Evolutionary conservation across 2,797 vertebrate species (phyloP), one percentile per base, ranked within the genome.

Genomic region (Syndactyla subalaris): DNA sequence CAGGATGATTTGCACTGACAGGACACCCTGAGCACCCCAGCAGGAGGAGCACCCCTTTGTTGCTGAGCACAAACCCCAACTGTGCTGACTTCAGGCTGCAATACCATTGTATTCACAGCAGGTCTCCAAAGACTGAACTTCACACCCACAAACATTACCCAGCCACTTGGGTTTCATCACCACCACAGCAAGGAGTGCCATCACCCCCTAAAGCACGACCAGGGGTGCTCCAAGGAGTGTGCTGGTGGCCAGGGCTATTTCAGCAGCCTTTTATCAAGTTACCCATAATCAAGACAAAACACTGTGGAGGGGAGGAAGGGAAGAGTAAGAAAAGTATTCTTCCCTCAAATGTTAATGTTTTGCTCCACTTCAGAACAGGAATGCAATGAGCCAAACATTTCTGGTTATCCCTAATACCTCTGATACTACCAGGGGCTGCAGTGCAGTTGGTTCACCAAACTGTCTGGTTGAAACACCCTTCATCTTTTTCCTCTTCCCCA

Each of bases 41-140:
- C 29, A 49, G 27, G 54, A 66, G 8, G 8, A 52, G 0, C 0
- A 1, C 7, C 76, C 75, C 29, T 82, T 7, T n/a, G 4, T 55
- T 17, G 19, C 14, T 1, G 1, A 58, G 30, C 14, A 19, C 1
- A 58, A 66, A 62, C 3, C 17, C 26, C 65, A 68, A 3, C 32
- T 57, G 39, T 24, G 29, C 55, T 18, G 19, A 72, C 52, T 39
- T n/a, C 46, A 34, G 34, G 32, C 30, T 43, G 34, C 16, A 57
- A 0, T 4, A 61, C 13, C 45, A 3, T 24, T 48, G 30, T 7
- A 43, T 27, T 61, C 10, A 2, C 12, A 76, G 45, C 27, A 43
- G 57, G 39, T 39, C 73, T 67, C 63, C n/a, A 30, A 34, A 63
- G 38, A 55, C 3, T 9, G n/a, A 87, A 67, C 48, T 51, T 74